Evolutionary conservation across 1,140 invertebrate genomes (phyloP).

Genomic region (Drosophila bifasciata): DNA sequence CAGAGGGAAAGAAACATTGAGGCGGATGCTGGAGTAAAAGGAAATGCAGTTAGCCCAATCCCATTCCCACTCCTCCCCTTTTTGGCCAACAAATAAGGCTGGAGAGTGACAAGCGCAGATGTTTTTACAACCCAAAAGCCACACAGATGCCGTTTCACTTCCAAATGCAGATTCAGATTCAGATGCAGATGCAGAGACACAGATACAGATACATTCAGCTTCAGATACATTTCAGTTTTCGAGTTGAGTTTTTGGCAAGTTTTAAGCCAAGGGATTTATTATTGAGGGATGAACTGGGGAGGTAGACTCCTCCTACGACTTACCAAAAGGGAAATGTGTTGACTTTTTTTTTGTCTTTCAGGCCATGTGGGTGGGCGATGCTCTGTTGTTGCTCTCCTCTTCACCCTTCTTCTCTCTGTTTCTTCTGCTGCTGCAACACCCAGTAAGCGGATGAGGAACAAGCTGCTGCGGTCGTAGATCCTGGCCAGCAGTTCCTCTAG

Average conservation of each 20-base stretch:
- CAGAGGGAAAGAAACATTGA: neutral
- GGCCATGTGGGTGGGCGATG: conserved; percentile 12
- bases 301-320: conserved; percentile 17
- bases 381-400: conserved; percentile 3
- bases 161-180: conserved; percentile 44
- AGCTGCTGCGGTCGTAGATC: conserved; percentile 33
- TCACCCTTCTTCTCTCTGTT: conserved; percentile 6
- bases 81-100: conserved; percentile 30
- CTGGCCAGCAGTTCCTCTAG: conserved; percentile 23
- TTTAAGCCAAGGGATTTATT: conserved; percentile 64
- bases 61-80: neutral
- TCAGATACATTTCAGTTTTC: conserved; percentile 25
- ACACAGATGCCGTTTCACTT: conserved; percentile 38
- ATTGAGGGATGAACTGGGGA: conserved; percentile 4
- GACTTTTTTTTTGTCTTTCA: conserved; percentile 14
- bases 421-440: conserved; percentile 5
- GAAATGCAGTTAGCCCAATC: conserved; percentile 11
- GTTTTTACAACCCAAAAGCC: conserved; percentile 50
- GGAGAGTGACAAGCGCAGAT: conserved; percentile 46
- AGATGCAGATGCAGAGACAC: conserved; percentile 4
- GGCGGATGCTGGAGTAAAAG: neutral
- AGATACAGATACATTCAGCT: conserved; percentile 35
- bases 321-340: conserved; percentile 36
- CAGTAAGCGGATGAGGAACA: conserved; percentile 26
- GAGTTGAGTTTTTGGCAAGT: conserved; percentile 30